A percentile compares a stretch with the other conserved stretches of the same genome.
phyloP scores from a whole-genome alignment of 1,140 invertebrate species.

The Euura lappo region DNA sequence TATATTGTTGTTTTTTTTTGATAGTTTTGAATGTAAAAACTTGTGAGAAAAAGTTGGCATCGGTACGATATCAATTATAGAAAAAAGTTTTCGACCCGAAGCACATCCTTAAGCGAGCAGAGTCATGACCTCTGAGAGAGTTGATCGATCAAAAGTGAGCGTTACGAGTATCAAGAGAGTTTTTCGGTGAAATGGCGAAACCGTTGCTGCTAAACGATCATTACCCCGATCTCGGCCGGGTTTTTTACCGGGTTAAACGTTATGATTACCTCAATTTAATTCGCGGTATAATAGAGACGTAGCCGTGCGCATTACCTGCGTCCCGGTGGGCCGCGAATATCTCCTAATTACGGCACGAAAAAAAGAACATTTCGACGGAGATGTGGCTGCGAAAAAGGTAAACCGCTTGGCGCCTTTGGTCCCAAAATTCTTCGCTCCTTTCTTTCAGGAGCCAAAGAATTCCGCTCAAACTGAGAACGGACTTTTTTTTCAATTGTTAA shows the following conservation, averaged over 20 bases:
- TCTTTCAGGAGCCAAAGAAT: too few relatives aligned
- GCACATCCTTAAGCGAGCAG: neutral
- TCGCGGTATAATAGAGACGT: conserved; percentile 42
- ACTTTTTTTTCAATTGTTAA: too few relatives aligned
- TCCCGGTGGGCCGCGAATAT: conserved; percentile 24
- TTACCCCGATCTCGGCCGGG: conserved; percentile 6
- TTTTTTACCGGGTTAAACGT: conserved; percentile 10
- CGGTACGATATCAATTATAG: too few relatives aligned
- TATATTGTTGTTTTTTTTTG: too few relatives aligned
- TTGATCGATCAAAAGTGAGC: neutral
- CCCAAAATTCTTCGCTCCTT: neutral
- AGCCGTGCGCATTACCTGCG: conserved; percentile 8
- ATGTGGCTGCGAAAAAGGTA: neutral
- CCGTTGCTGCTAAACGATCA: neutral
- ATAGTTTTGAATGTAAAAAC: too few relatives aligned
- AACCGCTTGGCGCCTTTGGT: neutral
- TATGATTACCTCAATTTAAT: conserved; percentile 41
- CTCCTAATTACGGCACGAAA: conserved; percentile 41
- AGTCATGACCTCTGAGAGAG: neutral
- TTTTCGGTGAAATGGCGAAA: neutral
- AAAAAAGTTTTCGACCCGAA: neutral
- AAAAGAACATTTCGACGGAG: conserved; percentile 8
- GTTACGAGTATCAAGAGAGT: neutral
- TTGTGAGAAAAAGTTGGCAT: too few relatives aligned
- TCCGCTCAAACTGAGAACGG: too few relatives aligned